Evolutionary conservation across 2,888 invertebrate species (phyloP).

Genomic region (Melanargia galathea): DNA sequence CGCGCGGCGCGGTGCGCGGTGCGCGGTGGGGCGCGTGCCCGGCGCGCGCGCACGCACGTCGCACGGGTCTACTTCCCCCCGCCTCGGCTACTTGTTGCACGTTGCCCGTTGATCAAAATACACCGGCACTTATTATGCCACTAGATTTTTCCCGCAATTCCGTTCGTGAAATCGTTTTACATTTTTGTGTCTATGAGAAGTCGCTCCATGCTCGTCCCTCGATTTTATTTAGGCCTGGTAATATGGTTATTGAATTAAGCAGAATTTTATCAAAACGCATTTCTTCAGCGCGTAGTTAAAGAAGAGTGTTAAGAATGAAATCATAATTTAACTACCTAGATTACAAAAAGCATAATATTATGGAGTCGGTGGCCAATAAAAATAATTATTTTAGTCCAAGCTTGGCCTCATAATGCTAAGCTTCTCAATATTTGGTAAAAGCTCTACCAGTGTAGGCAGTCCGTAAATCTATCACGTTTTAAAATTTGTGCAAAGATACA

Average conservation of each 20-base stretch:
- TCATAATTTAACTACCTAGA: too few species aligned
- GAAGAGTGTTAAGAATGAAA: too few species aligned
- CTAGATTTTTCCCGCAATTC: slow-evolving; percentile 13
- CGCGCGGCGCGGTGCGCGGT: slow-evolving; percentile 54
- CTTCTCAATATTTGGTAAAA: too few species aligned
- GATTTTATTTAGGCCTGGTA: not conserved
- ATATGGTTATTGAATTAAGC: not conserved
- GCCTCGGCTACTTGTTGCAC: slow-evolving; percentile 71
- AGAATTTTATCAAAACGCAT: not conserved
- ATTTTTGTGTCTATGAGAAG: not conserved
- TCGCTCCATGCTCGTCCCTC: not conserved
- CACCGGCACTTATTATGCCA: slow-evolving; percentile 79
- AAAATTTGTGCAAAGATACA: too few species aligned
- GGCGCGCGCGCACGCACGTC: slow-evolving; percentile 69
- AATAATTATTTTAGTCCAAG: too few species aligned
- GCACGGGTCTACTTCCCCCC: slow-evolving; percentile 54
- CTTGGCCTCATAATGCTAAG: too few species aligned
- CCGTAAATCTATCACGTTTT: too few species aligned
- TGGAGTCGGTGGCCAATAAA: too few species aligned
- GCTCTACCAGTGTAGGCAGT: too few species aligned
- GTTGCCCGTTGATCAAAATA: slow-evolving; percentile 75
- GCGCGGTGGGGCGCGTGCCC: slow-evolving; percentile 76
- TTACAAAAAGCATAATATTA: too few species aligned
- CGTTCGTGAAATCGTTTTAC: not conserved
- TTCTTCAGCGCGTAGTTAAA: too few species aligned